phyloP scores from a whole-genome alignment of 2,797 vertebrate species.

The Anguilla anguilla region DNA sequence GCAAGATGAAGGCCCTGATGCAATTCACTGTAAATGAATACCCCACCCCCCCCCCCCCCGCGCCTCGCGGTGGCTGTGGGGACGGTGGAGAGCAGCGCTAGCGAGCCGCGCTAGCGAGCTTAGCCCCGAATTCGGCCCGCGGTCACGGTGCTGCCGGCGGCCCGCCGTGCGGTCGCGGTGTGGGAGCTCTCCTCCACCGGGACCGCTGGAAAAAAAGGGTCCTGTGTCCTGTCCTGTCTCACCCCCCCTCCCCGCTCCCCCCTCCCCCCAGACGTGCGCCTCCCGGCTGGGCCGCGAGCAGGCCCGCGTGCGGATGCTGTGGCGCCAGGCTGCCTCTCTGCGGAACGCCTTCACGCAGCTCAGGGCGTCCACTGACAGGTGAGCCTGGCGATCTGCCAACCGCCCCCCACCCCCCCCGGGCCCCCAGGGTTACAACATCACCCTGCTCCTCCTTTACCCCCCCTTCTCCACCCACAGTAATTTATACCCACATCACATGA shows the following conservation, averaged over 20 bases:
- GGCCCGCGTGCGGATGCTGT: conserved; percentile 70
- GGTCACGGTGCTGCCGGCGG: conserved; percentile 49
- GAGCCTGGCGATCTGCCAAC: conserved; percentile 60
- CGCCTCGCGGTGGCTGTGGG: conserved; percentile 21
- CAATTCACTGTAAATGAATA: conserved; percentile 63
- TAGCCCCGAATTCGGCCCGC: neutral
- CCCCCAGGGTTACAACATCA: conserved; percentile 47
- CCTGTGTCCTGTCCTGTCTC: conserved; percentile 33
- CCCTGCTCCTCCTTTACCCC: neutral
- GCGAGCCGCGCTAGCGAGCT: conserved; percentile 46
- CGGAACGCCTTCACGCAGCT: conserved; percentile 77
- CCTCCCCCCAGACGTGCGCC: conserved; percentile 59
- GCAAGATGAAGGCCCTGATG: conserved; percentile 52
- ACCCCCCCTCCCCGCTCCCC: conserved; percentile 37
- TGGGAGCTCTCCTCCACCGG: conserved; percentile 15
- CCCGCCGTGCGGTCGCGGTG: conserved; percentile 52
- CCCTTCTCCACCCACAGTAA: conserved; percentile 17
- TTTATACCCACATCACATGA: conserved; percentile 63
- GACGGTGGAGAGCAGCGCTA: conserved; percentile 64
- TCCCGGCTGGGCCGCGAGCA: conserved; percentile 66
- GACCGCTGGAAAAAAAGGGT: conserved; percentile 28
- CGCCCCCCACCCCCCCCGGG: neutral
- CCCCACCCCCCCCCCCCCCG: conserved; percentile 43
- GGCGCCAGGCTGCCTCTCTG: conserved; percentile 81
- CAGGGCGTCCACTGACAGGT: conserved; percentile 79